Percentiles rank a stretch among this genome's conserved stretches.
Conservation (phyloP, 1,140 invertebrate genomes). For the Pogonus chalceus region DNA sequence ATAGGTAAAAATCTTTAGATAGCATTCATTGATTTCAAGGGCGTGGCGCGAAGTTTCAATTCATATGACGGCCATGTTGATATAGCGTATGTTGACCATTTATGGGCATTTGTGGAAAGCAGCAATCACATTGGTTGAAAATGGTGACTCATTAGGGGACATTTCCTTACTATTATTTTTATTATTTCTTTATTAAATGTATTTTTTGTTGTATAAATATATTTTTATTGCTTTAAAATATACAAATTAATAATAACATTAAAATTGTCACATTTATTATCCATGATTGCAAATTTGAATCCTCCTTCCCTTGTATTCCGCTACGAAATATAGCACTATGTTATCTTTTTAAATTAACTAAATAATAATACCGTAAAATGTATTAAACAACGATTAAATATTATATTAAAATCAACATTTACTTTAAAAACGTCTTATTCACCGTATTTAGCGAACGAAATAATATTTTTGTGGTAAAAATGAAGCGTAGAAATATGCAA, state of each 20-base stretch:
- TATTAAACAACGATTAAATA: too few relatives aligned
- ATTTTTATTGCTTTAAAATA: not conserved
- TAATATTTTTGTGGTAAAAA: too few relatives aligned
- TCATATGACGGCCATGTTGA: slow-evolving; percentile 28
- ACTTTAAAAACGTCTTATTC: too few relatives aligned
- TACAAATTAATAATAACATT: not conserved
- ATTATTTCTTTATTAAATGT: too few relatives aligned
- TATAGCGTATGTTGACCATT: slow-evolving; percentile 30
- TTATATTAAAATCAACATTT: too few relatives aligned
- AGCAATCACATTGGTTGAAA: slow-evolving; percentile 33
- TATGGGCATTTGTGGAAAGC: slow-evolving; percentile 34
- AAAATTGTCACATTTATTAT: not conserved
- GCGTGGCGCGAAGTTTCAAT: slow-evolving; percentile 31
- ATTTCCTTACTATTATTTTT: not conserved
- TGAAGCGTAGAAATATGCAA: slow-evolving; percentile 21
- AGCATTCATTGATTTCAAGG: slow-evolving; percentile 13
- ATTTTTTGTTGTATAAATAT: too few relatives aligned
- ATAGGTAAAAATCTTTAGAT: not conserved
- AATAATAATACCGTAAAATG: too few relatives aligned
- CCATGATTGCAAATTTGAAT: too few relatives aligned
- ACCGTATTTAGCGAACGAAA: too few relatives aligned
- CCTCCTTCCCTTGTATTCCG: too few relatives aligned
- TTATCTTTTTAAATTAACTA: too few relatives aligned
- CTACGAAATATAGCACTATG: too few relatives aligned
- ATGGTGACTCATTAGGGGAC: slow-evolving; percentile 17